A percentile compares a stretch with the other conserved stretches of the same genome.
phyloP scores from a whole-genome alignment of 2,888 invertebrate genomes.

The Macrosiphum euphorbiae region DNA sequence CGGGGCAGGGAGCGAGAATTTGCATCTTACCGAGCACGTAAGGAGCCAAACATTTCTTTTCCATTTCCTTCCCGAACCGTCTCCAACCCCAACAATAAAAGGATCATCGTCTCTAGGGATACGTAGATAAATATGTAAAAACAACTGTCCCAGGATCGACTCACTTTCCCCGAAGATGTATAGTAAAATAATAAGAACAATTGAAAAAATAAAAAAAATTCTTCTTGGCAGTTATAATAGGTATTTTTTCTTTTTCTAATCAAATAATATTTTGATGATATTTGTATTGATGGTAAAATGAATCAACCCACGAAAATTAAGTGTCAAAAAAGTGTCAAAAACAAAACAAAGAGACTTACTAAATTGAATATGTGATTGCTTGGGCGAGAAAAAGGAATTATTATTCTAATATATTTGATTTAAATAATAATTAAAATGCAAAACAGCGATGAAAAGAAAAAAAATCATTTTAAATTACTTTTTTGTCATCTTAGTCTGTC shows the following conservation, averaged over 20 bases:
- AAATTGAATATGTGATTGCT: conserved; percentile 20
- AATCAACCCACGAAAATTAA: neutral
- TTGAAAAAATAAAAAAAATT: neutral
- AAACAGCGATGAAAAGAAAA: conserved; percentile 20
- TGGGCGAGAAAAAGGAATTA: neutral
- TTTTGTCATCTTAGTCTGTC: conserved; percentile 10
- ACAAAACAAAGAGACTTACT: neutral
- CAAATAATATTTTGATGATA: neutral
- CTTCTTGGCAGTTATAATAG: neutral
- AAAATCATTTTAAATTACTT: conserved; percentile 38
- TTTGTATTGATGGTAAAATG: neutral
- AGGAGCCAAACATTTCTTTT: neutral
- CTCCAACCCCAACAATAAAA: neutral
- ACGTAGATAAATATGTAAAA: neutral
- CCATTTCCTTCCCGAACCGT: neutral
- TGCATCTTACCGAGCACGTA: neutral
- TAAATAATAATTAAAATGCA: conserved; percentile 57
- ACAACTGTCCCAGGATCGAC: neutral
- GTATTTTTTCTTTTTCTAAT: neutral
- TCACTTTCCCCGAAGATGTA: neutral
- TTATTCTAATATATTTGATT: conserved; percentile 40
- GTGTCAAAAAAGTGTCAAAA: neutral
- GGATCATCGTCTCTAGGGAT: neutral
- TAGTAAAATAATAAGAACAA: neutral
- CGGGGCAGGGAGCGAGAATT: neutral